phyloP scores from a whole-genome alignment of 2,797 vertebrate species.

The Masticophis lateralis region DNA sequence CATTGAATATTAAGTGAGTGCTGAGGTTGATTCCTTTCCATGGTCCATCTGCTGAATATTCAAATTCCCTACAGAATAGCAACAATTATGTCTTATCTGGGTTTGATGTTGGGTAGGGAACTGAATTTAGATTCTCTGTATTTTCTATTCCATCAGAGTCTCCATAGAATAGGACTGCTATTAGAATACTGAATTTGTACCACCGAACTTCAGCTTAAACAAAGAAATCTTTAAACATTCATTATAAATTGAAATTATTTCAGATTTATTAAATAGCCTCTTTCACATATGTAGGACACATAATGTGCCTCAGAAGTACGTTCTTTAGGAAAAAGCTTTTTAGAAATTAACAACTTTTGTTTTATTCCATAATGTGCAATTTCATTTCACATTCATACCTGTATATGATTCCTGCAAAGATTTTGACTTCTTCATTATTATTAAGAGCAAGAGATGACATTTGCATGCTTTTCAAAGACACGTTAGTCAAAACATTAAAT shows the following conservation, averaged over 20 bases:
- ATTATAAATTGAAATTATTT: conserved; percentile 57
- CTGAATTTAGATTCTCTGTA: background rate
- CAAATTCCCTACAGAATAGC: background rate
- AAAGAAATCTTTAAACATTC: conserved; percentile 52
- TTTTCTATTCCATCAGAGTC: background rate
- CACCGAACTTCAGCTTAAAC: background rate
- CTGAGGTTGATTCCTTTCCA: background rate
- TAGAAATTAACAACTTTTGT: background rate
- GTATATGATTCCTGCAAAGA: background rate
- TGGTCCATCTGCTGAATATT: background rate
- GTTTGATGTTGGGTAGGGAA: background rate
- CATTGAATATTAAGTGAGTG: background rate
- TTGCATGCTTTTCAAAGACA: background rate
- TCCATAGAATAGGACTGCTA: background rate
- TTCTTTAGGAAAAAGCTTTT: conserved; percentile 17
- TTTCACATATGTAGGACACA: conserved; percentile 53
- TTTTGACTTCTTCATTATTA: background rate
- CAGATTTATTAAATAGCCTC: conserved; percentile 59
- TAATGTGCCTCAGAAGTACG: conserved; percentile 34
- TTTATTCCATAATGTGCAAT: background rate
- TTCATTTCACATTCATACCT: background rate
- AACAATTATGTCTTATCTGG: background rate
- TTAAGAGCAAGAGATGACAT: background rate
- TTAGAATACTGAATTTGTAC: background rate
- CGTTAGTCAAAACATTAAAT: background rate